Percentiles rank a stretch among this genome's conserved stretches.
phyloP scores from a whole-genome alignment of 2,797 vertebrate genomes.

The Octomys mimax region DNA sequence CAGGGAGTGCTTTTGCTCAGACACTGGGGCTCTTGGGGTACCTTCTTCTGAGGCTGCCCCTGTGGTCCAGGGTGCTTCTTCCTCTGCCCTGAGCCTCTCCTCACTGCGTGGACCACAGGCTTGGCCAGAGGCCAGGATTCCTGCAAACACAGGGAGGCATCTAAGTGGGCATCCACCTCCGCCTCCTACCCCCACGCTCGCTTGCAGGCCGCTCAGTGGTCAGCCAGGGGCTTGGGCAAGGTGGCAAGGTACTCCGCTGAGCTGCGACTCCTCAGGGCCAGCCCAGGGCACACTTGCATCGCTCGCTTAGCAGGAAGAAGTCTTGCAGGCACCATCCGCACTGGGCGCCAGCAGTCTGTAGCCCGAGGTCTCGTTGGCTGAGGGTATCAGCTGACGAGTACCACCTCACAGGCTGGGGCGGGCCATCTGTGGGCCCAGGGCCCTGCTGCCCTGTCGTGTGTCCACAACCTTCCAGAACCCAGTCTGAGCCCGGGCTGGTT shows the following conservation, averaged over 20 bases:
- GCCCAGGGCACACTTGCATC: fast-evolving
- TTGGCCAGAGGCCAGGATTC: fast-evolving
- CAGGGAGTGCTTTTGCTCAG: neutral
- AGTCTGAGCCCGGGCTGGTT: neutral
- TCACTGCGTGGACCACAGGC: fast-evolving
- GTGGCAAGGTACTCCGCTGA: too few species aligned
- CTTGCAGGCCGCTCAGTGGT: fast-evolving
- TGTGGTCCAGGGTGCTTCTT: neutral
- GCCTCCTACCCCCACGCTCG: fast-evolving
- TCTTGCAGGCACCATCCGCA: fast-evolving
- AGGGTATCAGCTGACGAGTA: fast-evolving
- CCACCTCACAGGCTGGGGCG: neutral
- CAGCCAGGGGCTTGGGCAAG: neutral
- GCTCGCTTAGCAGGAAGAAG: neutral
- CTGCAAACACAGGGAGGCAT: fast-evolving
- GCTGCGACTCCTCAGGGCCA: neutral
- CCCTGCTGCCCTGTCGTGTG: fast-evolving
- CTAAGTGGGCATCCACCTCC: neutral
- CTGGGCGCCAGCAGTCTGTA: neutral
- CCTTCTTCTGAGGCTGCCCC: neutral
- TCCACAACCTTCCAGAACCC: neutral
- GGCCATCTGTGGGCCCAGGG: neutral
- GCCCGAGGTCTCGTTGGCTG: fast-evolving
- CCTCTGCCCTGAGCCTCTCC: neutral
- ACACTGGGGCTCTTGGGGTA: fast-evolving